Conservation (phyloP, 2,888 invertebrate species). For the Andrena minutula region DNA sequence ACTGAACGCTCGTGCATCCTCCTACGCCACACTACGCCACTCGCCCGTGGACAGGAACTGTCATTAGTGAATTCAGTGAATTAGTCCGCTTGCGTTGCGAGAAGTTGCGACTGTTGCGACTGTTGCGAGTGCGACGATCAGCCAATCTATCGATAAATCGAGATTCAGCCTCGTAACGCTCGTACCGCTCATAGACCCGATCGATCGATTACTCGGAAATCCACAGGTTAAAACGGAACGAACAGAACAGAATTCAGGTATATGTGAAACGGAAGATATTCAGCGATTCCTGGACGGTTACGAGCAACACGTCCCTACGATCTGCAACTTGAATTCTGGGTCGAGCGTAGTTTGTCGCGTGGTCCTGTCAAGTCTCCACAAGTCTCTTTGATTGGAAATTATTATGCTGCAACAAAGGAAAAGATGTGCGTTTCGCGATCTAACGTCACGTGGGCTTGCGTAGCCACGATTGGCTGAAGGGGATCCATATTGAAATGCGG, state of each 20-base stretch:
- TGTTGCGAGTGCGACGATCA: constrained; percentile 1
- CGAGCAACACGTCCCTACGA: no score
- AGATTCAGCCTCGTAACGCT: neutral
- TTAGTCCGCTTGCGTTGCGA: no score
- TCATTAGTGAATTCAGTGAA: no score
- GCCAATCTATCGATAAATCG: constrained; percentile 48
- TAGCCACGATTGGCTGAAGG: neutral
- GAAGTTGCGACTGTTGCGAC: no score
- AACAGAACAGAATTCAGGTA: neutral
- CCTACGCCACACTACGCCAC: constrained; percentile 5
- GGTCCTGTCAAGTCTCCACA: no score
- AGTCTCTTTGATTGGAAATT: no score
- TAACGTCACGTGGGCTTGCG: no score
- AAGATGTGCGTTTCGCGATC: no score
- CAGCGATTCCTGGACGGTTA: neutral
- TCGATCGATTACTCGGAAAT: constrained; percentile 33
- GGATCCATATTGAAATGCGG: neutral
- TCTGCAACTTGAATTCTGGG: no score
- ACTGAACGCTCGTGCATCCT: constrained; percentile 25
- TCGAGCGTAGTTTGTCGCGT: no score
- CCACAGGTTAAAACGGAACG: neutral
- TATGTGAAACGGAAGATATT: neutral
- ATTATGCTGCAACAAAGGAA: no score
- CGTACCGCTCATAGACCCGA: constrained; percentile 14
- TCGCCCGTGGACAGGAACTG: constrained; percentile 53